These are phyloP conservation scores for Drosophila insularis DNA, from an alignment of 1,140 invertebrate species.

Conservation along the genomic window DNA sequence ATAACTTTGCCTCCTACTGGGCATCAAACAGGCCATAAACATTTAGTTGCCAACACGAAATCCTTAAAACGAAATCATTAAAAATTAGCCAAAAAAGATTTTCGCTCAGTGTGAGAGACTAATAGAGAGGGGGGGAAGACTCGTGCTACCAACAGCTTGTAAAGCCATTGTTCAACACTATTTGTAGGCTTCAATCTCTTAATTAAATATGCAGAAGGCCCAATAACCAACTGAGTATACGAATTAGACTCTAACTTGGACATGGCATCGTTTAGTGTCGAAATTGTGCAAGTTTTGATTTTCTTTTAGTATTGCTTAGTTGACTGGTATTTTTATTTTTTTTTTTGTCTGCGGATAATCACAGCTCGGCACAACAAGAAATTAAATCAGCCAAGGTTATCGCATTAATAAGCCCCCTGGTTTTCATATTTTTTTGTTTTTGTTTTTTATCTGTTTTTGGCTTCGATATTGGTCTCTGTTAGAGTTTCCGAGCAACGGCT, in stretches of 20 bases:
- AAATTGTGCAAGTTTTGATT: conserved; percentile 79
- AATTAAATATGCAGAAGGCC: conserved; percentile 76
- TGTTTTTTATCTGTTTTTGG: background rate
- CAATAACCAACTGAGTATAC: conserved; percentile 4
- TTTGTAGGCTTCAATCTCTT: conserved; percentile 76
- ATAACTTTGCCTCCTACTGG: background rate
- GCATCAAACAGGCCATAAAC: conserved; percentile 1
- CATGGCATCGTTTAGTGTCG: conserved; percentile 73
- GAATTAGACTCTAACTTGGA: conserved; percentile 26
- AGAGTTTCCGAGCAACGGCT: conserved; percentile 40
- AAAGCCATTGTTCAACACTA: conserved; percentile 74
- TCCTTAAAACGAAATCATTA: background rate
- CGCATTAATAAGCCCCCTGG: conserved; percentile 80
- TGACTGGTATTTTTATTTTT: conserved; percentile 39
- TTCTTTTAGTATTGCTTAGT: conserved; percentile 46
- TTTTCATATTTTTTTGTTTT: conserved; percentile 39
- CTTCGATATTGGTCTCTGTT: conserved; percentile 8
- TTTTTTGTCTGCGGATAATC: conserved; percentile 54
- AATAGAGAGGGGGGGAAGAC: conserved; percentile 23
- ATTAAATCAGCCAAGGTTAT: conserved; percentile 81
- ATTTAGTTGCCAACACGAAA: background rate
- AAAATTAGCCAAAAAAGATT: conserved; percentile 9
- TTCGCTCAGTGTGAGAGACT: conserved; percentile 46
- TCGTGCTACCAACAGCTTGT: conserved; percentile 65
- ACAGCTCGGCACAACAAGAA: conserved; percentile 65